phyloP scores from a whole-genome alignment of 2,797 vertebrate genomes.

The Chelon auratus region DNA sequence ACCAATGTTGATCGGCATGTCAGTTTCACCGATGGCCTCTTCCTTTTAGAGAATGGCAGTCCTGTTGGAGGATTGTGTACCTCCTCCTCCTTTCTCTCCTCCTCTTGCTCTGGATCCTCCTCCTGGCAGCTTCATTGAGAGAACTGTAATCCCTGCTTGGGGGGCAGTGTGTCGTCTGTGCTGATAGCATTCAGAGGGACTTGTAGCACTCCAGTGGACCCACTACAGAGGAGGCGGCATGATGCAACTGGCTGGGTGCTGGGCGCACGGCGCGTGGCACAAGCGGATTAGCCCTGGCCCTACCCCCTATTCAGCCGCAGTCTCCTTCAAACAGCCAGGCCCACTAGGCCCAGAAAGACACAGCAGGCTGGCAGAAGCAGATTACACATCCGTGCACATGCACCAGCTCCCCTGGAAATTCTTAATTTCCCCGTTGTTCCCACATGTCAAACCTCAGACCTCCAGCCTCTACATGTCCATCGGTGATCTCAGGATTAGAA shows the following conservation, averaged over 20 bases:
- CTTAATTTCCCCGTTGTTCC: conserved; percentile 42
- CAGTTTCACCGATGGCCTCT: conserved; percentile 73
- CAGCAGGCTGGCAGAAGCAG: conserved; percentile 76
- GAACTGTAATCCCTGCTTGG: conserved; percentile 82
- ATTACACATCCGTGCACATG: conserved; percentile 71
- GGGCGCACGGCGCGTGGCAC: conserved; percentile 72
- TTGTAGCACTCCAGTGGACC: conserved; percentile 76
- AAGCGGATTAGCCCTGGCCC: conserved; percentile 76
- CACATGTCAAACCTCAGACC: conserved; percentile 40
- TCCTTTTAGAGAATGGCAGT: conserved; percentile 71
- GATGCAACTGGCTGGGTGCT: conserved; percentile 76
- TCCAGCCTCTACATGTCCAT: conserved; percentile 27
- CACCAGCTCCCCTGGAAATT: conserved; percentile 52
- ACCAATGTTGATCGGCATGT: conserved; percentile 70
- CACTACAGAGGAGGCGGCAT: conserved; percentile 73
- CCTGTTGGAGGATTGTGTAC: conserved; percentile 71
- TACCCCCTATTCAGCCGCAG: conserved; percentile 62
- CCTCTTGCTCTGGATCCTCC: conserved; percentile 71
- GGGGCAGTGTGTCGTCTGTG: conserved; percentile 81
- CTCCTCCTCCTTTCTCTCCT: conserved; percentile 71
- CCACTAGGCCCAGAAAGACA: conserved; percentile 59
- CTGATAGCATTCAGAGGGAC: conserved; percentile 84
- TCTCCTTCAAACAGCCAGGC: conserved; percentile 68
- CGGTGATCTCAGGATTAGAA: conserved; percentile 43
- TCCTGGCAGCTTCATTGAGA: conserved; percentile 78